phyloP scores from a whole-genome alignment of 2,797 vertebrate genomes.

The Pseudomugil tenellus region DNA sequence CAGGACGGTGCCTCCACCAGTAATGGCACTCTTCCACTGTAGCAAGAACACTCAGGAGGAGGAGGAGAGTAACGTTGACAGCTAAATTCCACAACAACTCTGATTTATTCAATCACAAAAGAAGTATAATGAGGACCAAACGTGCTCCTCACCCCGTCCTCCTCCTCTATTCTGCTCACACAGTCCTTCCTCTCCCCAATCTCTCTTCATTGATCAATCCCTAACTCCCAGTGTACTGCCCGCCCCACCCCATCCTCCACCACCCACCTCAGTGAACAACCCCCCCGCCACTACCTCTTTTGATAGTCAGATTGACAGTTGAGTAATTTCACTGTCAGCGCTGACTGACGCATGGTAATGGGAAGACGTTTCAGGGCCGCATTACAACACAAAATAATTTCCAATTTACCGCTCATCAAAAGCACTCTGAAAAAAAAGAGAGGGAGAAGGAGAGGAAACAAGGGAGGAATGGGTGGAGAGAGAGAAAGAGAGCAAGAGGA shows the following conservation, averaged over 20 bases:
- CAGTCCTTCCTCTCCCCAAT: conserved; percentile 23
- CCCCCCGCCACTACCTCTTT: conserved; percentile 70
- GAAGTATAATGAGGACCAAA: conserved; percentile 63
- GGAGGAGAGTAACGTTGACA: conserved; percentile 51
- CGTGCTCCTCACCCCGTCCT: conserved; percentile 29
- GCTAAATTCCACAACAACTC: conserved; percentile 67
- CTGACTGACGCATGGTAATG: conserved; percentile 91
- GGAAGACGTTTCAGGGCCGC: conserved; percentile 87
- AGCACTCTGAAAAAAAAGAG: conserved; percentile 75
- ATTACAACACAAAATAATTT: conserved; percentile 90
- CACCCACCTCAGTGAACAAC: conserved; percentile 32
- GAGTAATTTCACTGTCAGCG: conserved; percentile 87
- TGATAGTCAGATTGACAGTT: conserved; percentile 88
- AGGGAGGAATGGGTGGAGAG: conserved; percentile 48
- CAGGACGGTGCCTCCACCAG: conserved; percentile 36
- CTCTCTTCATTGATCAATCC: conserved; percentile 86
- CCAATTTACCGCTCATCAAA: conserved; percentile 95
- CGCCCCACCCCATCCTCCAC: not conserved
- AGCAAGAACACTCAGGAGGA: conserved; percentile 50
- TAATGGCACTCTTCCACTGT: conserved; percentile 42
- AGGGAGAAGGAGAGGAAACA: conserved; percentile 29
- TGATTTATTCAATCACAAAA: conserved; percentile 79
- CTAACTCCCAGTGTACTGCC: conserved; percentile 60
- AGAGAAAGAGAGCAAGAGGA: conserved; percentile 40
- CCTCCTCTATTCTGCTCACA: conserved; percentile 29